Conservation (phyloP, 2,113 vertebrate species). For the Rallus limicola region DNA sequence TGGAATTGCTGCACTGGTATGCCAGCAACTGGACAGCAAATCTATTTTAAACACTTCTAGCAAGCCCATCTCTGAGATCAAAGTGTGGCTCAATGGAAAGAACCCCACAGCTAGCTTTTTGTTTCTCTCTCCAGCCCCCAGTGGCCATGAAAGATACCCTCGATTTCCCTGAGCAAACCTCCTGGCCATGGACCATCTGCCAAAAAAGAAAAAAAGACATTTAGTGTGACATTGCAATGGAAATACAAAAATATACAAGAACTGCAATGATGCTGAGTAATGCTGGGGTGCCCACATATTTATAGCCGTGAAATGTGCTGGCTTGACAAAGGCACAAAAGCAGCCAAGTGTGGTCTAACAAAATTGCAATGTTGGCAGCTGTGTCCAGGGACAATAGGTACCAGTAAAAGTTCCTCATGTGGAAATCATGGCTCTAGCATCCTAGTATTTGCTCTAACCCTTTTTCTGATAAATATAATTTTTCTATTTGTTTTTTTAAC, state of each 20-base stretch:
- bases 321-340: constrained; percentile 7
- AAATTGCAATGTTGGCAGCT: constrained; percentile 1
- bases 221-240: neutral
- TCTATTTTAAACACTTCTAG: neutral
- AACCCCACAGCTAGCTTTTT: neutral
- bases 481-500: neutral
- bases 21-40: neutral
- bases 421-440: neutral
- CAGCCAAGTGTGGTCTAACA: neutral
- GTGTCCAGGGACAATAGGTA: neutral
- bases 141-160: neutral
- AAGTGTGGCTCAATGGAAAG: neutral
- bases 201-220: neutral
- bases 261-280: neutral
- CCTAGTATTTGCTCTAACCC: neutral
- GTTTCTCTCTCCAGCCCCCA: fast-evolving
- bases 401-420: neutral
- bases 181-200: neutral
- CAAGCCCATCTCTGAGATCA: neutral
- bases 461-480: neutral
- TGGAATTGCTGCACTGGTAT: neutral
- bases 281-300: neutral
- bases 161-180: neutral
- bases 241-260: neutral
- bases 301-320: constrained; percentile 28